Conservation (phyloP, 2,888 invertebrate species). For the Eupithecia exiguata region DNA sequence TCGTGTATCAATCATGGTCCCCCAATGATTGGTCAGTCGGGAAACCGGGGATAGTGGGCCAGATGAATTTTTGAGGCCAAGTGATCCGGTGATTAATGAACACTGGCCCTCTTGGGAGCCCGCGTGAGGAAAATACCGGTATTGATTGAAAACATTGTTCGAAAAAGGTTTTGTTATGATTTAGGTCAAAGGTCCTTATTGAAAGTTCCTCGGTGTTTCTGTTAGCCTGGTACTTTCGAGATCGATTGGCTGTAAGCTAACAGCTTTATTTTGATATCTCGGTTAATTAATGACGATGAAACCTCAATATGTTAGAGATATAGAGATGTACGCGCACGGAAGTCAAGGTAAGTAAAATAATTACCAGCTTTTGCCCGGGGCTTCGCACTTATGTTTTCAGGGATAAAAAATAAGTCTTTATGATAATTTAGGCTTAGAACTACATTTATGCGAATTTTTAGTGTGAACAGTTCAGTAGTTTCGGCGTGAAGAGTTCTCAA, state of each 20-base stretch:
- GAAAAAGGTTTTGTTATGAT: conserved; percentile 28
- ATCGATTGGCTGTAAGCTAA: background rate
- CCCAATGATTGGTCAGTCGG: conserved; percentile 53
- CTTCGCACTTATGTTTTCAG: background rate
- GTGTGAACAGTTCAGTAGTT: no score
- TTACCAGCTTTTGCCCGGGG: background rate
- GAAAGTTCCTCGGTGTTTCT: background rate
- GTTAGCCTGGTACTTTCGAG: background rate
- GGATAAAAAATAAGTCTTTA: no score
- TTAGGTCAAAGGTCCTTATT: conserved; percentile 21
- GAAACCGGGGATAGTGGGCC: conserved; percentile 48
- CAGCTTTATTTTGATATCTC: background rate
- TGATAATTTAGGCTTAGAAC: background rate
- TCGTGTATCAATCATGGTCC: conserved; percentile 40
- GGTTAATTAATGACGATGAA: background rate
- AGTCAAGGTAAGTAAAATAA: background rate
- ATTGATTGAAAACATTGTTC: conserved; percentile 55
- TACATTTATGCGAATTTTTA: background rate
- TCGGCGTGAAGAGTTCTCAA: no score
- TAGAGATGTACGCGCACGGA: no score
- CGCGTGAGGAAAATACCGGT: conserved; percentile 55
- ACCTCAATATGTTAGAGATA: no score
- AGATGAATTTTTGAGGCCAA: conserved; percentile 72
- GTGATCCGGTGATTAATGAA: conserved; percentile 70
- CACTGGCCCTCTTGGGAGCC: conserved; percentile 45